A percentile compares a stretch with the other conserved stretches of the same genome.
phyloP scores from a whole-genome alignment of 2,797 vertebrate species.

The Leptodactylus fallax region DNA sequence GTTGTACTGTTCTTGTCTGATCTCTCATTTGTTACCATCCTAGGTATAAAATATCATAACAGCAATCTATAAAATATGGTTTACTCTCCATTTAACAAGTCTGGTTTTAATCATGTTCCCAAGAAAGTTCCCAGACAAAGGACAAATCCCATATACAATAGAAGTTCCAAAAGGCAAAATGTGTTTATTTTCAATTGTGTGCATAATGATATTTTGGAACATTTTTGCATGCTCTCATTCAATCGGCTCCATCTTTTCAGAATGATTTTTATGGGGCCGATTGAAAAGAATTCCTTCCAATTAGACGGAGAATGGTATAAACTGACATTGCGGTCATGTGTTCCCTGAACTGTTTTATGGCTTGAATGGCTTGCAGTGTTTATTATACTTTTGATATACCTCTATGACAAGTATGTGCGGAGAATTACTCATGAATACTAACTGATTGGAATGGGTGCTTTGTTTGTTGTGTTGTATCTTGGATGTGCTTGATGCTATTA shows the following conservation, averaged over 20 bases:
- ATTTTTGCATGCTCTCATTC: constrained; percentile 23
- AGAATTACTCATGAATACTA: background rate
- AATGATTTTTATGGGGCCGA: constrained; percentile 36
- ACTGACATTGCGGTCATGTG: constrained; percentile 29
- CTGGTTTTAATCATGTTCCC: constrained; percentile 30
- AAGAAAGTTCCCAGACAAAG: constrained; percentile 19
- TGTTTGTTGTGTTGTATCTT: background rate
- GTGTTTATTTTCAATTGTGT: constrained; percentile 52
- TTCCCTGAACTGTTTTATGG: background rate
- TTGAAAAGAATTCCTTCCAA: constrained; percentile 45
- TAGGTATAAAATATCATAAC: background rate
- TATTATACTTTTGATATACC: constrained; percentile 27
- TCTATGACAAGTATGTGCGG: background rate
- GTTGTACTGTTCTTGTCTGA: background rate
- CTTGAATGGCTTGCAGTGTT: background rate
- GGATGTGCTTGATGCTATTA: background rate
- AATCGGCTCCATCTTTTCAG: constrained; percentile 11
- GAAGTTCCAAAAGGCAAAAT: constrained; percentile 20
- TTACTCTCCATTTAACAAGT: background rate
- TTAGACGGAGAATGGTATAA: constrained; percentile 27
- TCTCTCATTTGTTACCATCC: background rate
- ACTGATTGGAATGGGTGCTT: background rate
- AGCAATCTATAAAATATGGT: background rate
- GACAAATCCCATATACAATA: constrained; percentile 31
- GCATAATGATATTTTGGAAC: constrained; percentile 50